phyloP scores from a whole-genome alignment of 2,888 invertebrate species.

The Drosophila tripunctata region DNA sequence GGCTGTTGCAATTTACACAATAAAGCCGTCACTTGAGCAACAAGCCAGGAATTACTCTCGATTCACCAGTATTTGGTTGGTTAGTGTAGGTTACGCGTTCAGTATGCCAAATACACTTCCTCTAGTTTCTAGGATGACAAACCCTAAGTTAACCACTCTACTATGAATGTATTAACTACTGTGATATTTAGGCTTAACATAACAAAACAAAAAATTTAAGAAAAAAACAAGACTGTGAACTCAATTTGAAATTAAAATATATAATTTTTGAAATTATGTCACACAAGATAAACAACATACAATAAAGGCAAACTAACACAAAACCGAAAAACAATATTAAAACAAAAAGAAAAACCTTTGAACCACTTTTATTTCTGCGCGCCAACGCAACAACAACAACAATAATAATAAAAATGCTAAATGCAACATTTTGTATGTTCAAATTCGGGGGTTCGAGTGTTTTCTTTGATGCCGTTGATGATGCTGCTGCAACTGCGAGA shows the following conservation, averaged over 20 bases:
- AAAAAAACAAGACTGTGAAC: conserved; percentile 43
- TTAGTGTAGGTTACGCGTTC: conserved; percentile 6
- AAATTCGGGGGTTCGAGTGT: conserved; percentile 76
- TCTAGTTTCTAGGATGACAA: conserved; percentile 13
- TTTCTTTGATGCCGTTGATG: conserved; percentile 59
- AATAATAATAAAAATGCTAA: conserved; percentile 57
- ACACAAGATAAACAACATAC: conserved; percentile 16
- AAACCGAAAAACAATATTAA: conserved; percentile 21
- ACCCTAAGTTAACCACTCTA: conserved; percentile 32
- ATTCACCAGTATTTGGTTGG: conserved; percentile 6
- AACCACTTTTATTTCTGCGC: conserved; percentile 63
- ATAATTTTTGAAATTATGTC: conserved; percentile 28
- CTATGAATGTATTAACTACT: conserved; percentile 38
- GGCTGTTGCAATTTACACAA: conserved; percentile 62
- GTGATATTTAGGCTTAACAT: conserved; percentile 43
- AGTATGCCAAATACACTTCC: conserved; percentile 9
- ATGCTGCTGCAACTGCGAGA: conserved; percentile 18
- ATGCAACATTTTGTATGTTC: conserved; percentile 37
- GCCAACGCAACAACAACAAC: conserved; percentile 33
- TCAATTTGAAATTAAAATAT: conserved; percentile 25
- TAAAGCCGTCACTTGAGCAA: conserved; percentile 64
- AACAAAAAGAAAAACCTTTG: conserved; percentile 37
- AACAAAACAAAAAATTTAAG: neutral
- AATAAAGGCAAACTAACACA: conserved; percentile 46
- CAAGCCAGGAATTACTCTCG: conserved; percentile 39